A percentile compares a stretch with the other conserved stretches of the same genome.
Conservation (phyloP, 2,888 invertebrate species). For the Amphipoea lucens region DNA sequence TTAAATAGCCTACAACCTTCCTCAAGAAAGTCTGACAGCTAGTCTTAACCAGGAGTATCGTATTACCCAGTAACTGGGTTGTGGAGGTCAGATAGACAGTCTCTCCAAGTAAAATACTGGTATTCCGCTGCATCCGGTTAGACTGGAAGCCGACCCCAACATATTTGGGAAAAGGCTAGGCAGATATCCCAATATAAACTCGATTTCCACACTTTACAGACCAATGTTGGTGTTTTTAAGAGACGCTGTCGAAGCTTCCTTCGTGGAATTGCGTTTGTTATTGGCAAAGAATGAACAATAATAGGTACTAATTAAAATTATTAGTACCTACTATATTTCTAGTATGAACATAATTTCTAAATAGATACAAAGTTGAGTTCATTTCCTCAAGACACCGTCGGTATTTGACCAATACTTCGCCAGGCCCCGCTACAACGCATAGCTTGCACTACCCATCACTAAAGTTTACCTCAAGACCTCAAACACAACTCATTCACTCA, state of each 20-base stretch:
- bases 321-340: no score
- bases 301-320: not conserved
- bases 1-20: no score
- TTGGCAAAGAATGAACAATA: not conserved
- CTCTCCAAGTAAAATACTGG: no score
- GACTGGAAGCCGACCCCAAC: no score
- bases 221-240: not conserved
- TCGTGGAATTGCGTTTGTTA: not conserved
- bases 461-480: conserved; percentile 20
- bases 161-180: no score
- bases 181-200: not conserved
- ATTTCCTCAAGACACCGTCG: not conserved
- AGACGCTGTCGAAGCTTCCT: not conserved
- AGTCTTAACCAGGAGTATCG: no score
- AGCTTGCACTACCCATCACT: not conserved
- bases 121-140: no score
- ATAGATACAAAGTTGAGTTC: not conserved
- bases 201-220: not conserved
- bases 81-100: no score
- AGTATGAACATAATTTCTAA: not conserved
- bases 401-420: not conserved
- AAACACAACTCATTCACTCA: conserved; percentile 39
- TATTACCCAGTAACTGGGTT: no score
- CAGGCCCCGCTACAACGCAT: not conserved
- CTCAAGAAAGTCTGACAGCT: no score